Evolutionary conservation across 2,888 invertebrate species (phyloP).

Genomic region (Seladonia tumulorum): DNA sequence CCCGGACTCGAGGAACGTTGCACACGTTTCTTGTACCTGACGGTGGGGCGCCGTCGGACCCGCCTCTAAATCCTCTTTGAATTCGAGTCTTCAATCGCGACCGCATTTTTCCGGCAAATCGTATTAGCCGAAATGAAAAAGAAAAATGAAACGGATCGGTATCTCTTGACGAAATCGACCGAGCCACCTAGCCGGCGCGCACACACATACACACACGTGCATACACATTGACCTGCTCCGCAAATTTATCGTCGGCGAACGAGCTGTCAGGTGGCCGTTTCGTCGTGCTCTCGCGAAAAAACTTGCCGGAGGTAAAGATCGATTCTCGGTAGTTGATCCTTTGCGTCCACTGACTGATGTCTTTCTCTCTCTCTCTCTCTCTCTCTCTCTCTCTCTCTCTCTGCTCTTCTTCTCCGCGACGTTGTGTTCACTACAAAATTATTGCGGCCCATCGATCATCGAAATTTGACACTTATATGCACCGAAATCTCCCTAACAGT

Average conservation of each 20-base stretch:
- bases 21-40: not conserved
- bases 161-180: not conserved
- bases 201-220: not conserved
- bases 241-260: conserved; percentile 4
- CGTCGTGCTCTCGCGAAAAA: conserved; percentile 17
- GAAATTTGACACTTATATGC: conserved; percentile 80
- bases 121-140: not conserved
- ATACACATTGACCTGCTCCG: no score
- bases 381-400: not conserved
- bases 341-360: conserved; percentile 27
- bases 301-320: conserved; percentile 18
- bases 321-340: conserved; percentile 43
- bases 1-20: not conserved
- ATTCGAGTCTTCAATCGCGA: conserved; percentile 18
- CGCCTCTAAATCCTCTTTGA: not conserved
- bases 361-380: not conserved
- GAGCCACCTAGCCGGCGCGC: no score
- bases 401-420: not conserved
- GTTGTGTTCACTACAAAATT: conserved; percentile 65
- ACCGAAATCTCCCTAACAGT: conserved; percentile 74
- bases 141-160: not conserved
- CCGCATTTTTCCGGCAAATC: not conserved
- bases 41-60: not conserved
- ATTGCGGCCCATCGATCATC: conserved; percentile 80
- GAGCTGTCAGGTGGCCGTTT: not conserved